Conservation (phyloP, 2,797 vertebrate genomes). For the Danio jaintianensis region DNA sequence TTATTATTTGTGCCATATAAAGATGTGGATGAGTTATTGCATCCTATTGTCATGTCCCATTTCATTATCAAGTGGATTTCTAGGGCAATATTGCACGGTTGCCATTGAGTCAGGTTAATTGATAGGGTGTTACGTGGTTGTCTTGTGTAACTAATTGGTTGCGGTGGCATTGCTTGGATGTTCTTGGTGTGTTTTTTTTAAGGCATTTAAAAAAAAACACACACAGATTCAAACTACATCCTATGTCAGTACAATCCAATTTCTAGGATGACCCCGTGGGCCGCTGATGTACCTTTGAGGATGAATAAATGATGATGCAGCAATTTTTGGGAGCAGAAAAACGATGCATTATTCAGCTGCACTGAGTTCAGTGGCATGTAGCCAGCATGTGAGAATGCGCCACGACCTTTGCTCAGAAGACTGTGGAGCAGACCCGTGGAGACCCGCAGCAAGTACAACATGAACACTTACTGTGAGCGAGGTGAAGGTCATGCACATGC, state of each 20-base stretch:
- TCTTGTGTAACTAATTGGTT: no score
- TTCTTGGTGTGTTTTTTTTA: no score
- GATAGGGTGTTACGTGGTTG: no score
- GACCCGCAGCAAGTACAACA: neutral
- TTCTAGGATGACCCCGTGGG: neutral
- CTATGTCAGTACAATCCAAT: neutral
- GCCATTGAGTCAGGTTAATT: no score
- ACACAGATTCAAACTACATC: neutral
- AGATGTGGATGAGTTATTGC: neutral
- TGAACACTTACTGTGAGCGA: constrained; percentile 90
- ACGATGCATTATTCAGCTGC: constrained; percentile 68
- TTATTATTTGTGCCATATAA: neutral
- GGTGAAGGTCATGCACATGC: constrained; percentile 99
- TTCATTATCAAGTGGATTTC: no score
- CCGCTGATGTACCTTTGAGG: constrained; percentile 20
- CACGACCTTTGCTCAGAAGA: neutral
- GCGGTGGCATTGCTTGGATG: no score
- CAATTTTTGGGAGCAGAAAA: constrained; percentile 55
- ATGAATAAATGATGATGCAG: constrained; percentile 67
- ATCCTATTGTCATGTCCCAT: neutral
- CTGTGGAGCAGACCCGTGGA: neutral
- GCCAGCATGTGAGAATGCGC: neutral
- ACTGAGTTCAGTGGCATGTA: neutral
- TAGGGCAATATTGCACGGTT: no score
- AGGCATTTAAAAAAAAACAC: no score